These are phyloP conservation scores for Chelonia mydas DNA, from an alignment of 2,797 vertebrate species.

Conservation along the genomic window DNA sequence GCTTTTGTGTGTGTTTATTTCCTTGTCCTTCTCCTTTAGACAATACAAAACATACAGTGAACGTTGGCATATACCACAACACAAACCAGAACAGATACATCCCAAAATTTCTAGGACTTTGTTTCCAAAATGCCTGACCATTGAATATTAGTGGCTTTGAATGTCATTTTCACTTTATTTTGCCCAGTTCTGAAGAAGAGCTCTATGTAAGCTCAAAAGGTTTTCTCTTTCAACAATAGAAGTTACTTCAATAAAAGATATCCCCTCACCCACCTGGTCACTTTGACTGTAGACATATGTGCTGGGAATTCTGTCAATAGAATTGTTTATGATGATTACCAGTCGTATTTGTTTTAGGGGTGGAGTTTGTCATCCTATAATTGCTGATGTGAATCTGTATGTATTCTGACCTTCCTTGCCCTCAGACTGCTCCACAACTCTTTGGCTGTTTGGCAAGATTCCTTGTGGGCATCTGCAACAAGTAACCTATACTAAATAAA, in stretches of 20 bases:
- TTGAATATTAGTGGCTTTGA: neutral
- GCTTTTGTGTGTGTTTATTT: neutral
- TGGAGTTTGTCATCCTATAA: neutral
- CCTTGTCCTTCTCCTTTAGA: neutral
- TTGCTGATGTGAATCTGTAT: neutral
- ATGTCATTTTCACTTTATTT: neutral
- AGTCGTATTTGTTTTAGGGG: neutral
- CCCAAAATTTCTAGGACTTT: neutral
- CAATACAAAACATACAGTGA: neutral
- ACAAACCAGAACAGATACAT: neutral
- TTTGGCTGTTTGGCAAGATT: neutral
- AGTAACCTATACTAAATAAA: neutral
- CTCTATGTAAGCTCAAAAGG: neutral
- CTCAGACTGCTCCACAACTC: neutral
- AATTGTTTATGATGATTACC: neutral
- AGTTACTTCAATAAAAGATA: neutral
- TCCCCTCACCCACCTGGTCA: neutral
- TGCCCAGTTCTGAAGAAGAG: neutral
- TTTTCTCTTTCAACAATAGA: neutral
- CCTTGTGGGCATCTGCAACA: neutral
- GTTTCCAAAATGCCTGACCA: neutral
- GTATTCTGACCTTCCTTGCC: neutral
- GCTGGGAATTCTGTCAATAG: neutral
- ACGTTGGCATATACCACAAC: neutral
- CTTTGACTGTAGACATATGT: neutral